Evolutionary conservation across 2,888 invertebrate species (phyloP), one percentile per base, ranked within the genome.

Genomic region (Drosophila stalkeri): DNA sequence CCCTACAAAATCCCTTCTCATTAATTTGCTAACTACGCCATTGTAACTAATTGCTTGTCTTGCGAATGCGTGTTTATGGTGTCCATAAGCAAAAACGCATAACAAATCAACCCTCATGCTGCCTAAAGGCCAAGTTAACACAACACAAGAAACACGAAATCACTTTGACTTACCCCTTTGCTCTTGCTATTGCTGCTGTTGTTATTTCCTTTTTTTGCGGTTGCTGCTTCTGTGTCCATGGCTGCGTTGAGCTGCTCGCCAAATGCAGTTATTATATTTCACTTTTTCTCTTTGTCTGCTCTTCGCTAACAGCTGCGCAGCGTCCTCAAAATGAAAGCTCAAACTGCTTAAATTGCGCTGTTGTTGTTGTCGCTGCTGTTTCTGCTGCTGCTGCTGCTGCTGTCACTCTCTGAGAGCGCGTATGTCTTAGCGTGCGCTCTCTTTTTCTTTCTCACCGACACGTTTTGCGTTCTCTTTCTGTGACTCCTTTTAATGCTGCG

Each of bases 81-180:
- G 37, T 57, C 51, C 72, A 65, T 65, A 62, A 43, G 70, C 71
- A 52, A 62, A 56, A 66, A 41, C 67, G 84, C 78, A 77, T 69
- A 52, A 65, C 69, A 77, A 77, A 77, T 66, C 86, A 75, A 78
- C 85, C 85, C 85, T 72, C 69, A 72, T 49, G 46, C 61, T 73
- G 73, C 62, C 73, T 75, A 75, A 86, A 74, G 85, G 69, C 85
- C 85, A 89, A 84, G 85, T 86, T 89, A 89, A 77, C 77, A 72
- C 55, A 69, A 55, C 31, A 41, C 31, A 41, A 43, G 56, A 71
- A 72, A 57, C 23, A 47, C 27, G 55, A 51, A 51, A 57, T 52
- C 39, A 52, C 49, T 54, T 55, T 35, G 59, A 86, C 89, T 90
- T 89, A 87, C 86, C 86, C 90, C 86, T 76, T 90, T 90, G 59